Evolutionary conservation across 2,888 invertebrate species (phyloP), one percentile per base, ranked within the genome.

Genomic region (Aleiodes alternator): DNA sequence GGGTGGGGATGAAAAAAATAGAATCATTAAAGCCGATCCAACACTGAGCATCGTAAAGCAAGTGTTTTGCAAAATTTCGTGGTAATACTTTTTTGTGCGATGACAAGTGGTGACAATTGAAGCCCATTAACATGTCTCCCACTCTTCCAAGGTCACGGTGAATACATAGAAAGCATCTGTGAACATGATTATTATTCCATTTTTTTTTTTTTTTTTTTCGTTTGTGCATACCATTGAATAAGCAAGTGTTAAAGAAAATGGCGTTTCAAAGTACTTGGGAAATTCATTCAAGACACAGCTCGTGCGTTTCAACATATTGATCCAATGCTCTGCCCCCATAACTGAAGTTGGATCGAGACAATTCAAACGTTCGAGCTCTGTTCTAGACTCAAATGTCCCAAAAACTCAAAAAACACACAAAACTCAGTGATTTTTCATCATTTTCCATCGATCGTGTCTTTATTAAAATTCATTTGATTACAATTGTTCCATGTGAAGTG

Each of bases 161-260:
- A 85, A 84, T 83, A 87, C 85, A 87, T 86, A 85, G 83, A 86
- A 87, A 87, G 87, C 86, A 84, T 86, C 87, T 87, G 87, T 87
- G 87, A 87, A 88, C 87, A 87, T 86, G 31, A 55, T 55, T n/a
- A 55, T 16, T 55, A 55, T 8, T 59, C 34, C 5, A 0, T 23
- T 23, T 23, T 23, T 23, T 23, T 23, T 23, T 23, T 23, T 23
- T 57, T 57, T 64, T 68, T 43, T 43, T 43, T 8, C 4, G 0
- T 43, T 76, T 85, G 87, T 87, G 87, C 86, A 87, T 85, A 79
- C 82, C 82, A 81, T 82, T 87, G 82, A 87, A 82, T 85, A 84
- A 85, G 64, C 64, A 8, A 23, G 64, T 64, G 64, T 5, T 68
- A 9, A 43, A 11, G 11, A 16, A 48, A 16, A 66, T 48, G 50